Evolutionary conservation across 2,797 vertebrate species (phyloP).

Genomic region (Yasuhikotakia modesta): DNA sequence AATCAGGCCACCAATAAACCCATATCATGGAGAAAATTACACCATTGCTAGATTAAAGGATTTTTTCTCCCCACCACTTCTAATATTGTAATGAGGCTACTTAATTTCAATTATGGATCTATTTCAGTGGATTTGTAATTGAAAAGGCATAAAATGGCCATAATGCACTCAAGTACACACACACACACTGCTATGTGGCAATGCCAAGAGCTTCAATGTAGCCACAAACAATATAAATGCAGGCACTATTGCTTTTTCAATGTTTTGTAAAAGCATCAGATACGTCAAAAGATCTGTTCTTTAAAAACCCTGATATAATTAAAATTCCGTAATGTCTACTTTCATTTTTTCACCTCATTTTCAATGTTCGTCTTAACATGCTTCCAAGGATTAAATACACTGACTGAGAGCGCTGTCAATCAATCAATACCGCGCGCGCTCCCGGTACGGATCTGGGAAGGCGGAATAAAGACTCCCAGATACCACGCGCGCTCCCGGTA

Average conservation of each 20-base stretch:
- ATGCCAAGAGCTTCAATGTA: neutral
- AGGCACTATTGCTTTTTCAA: neutral
- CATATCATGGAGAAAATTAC: slow-evolving; percentile 43
- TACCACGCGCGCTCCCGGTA: slow-evolving; percentile 62
- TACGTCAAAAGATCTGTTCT: slow-evolving; percentile 64
- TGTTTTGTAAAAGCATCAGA: slow-evolving; percentile 30
- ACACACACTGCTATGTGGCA: neutral
- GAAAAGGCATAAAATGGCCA: slow-evolving; percentile 28
- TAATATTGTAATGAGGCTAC: slow-evolving; percentile 40
- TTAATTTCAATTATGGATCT: slow-evolving; percentile 42
- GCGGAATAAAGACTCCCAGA: too few relatives aligned
- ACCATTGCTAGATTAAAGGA: slow-evolving; percentile 20
- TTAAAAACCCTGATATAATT: slow-evolving; percentile 61
- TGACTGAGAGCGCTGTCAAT: slow-evolving; percentile 71
- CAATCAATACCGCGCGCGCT: slow-evolving; percentile 71
- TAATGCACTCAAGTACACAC: slow-evolving; percentile 11
- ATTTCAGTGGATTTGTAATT: slow-evolving; percentile 29
- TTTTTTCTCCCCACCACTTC: slow-evolving; percentile 15
- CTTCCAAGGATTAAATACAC: slow-evolving; percentile 62
- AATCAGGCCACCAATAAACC: slow-evolving; percentile 44
- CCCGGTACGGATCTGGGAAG: slow-evolving; percentile 40
- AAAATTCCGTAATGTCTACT: slow-evolving; percentile 55
- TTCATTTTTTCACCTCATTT: slow-evolving; percentile 74
- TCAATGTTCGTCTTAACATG: slow-evolving; percentile 63
- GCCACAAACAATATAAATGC: neutral